Percentiles rank a stretch among this genome's conserved stretches.
phyloP scores from a whole-genome alignment of 2,888 invertebrate species.

The Protula sp. region DNA sequence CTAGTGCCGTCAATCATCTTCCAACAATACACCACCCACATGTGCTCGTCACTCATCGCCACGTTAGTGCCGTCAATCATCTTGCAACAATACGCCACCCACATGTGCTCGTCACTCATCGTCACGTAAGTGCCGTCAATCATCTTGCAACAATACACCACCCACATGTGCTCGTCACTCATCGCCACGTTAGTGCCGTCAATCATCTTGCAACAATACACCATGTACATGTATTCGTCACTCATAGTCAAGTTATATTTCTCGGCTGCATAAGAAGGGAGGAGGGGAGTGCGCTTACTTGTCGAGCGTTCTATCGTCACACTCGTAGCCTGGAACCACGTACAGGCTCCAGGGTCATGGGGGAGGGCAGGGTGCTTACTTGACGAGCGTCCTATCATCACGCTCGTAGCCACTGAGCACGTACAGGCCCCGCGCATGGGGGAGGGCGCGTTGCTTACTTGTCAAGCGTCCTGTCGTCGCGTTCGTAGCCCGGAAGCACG shows the following conservation, averaged over 20 bases:
- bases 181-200: too few species aligned
- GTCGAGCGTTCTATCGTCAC: constrained; percentile 50
- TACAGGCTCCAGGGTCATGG: constrained; percentile 49
- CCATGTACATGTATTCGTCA: too few species aligned
- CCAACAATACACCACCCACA: too few species aligned
- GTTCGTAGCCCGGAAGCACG: constrained; percentile 43
- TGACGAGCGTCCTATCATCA: constrained; percentile 51
- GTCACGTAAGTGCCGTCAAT: too few species aligned
- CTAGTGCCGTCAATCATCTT: too few species aligned
- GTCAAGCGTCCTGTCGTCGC: constrained; percentile 50
- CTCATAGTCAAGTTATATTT: background rate
- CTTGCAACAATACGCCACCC: too few species aligned
- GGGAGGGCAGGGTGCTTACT: constrained; percentile 44
- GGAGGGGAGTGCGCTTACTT: constrained; percentile 35
- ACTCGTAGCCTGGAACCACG: constrained; percentile 43
- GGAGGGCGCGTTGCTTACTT: constrained; percentile 34
- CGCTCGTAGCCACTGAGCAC: constrained; percentile 43
- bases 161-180: too few species aligned
- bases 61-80: too few species aligned
- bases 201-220: too few species aligned
- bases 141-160: too few species aligned
- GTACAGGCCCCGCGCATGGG: constrained; percentile 37
- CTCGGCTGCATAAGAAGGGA: background rate
- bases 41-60: too few species aligned
- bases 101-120: too few species aligned